A percentile compares a stretch with the other conserved stretches of the same genome.
phyloP scores from a whole-genome alignment of 2,797 vertebrate genomes.

The Rhinogobio ventralis region DNA sequence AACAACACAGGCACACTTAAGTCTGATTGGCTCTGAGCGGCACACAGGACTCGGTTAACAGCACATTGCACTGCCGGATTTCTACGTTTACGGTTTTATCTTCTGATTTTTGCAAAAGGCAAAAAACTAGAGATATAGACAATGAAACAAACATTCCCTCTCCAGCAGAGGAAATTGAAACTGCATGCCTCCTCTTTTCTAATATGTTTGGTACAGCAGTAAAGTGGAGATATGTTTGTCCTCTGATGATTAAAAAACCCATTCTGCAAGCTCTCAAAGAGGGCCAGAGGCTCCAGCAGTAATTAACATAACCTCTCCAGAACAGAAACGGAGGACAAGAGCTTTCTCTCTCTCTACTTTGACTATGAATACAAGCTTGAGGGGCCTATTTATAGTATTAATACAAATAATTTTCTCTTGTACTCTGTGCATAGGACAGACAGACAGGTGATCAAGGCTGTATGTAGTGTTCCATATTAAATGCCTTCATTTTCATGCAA shows the following conservation, averaged over 20 bases:
- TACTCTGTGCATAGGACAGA: slow-evolving; percentile 32
- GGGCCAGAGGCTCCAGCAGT: slow-evolving; percentile 61
- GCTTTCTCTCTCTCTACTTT: slow-evolving; percentile 45
- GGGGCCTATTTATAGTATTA: slow-evolving; percentile 47
- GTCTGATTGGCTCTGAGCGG: background rate
- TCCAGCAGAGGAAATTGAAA: background rate
- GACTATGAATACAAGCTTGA: slow-evolving; percentile 33
- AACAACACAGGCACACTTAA: slow-evolving; percentile 40
- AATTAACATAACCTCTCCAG: slow-evolving; percentile 75
- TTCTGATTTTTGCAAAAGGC: background rate
- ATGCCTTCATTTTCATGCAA: slow-evolving; percentile 18
- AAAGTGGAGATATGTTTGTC: slow-evolving; percentile 37
- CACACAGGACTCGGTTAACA: slow-evolving; percentile 25
- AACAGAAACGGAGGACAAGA: slow-evolving; percentile 37
- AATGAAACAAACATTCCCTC: slow-evolving; percentile 6
- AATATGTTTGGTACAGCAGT: slow-evolving; percentile 21
- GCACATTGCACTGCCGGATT: background rate
- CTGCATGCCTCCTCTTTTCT: slow-evolving; percentile 10
- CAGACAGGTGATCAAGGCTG: slow-evolving; percentile 30
- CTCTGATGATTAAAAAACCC: slow-evolving; percentile 42
- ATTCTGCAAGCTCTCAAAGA: slow-evolving; percentile 38
- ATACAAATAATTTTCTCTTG: slow-evolving; percentile 49
- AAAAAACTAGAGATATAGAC: background rate
- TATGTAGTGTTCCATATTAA: slow-evolving; percentile 38
- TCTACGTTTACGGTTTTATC: slow-evolving; percentile 1